Evolutionary conservation across 1,140 invertebrate genomes (phyloP), one percentile per base, ranked within the genome.

Genomic region (Leptinotarsa texana): DNA sequence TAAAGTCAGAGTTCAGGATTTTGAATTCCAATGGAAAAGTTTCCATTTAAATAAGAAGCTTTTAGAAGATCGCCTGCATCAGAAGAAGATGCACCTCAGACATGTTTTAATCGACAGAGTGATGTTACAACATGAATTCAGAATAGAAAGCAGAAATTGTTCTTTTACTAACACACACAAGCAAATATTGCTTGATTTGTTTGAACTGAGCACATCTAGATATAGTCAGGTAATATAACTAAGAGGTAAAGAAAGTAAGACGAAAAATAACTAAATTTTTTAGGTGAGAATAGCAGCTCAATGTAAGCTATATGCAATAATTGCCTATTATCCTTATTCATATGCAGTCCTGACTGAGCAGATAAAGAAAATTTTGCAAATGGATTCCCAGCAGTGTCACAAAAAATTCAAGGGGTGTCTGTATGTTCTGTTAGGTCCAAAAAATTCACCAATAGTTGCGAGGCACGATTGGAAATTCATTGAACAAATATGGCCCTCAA

Each of bases 351-450:
- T 94, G 13, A 78, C 91, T 17, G 87, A 90, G 13, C 82, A 88
- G 57, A 83, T 95, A 18, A 81, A 92, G 4, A 84, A 90, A 47
- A 88, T 89, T 73, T 84, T 95, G 8, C 78, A 84, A 18, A 86
- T 87, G 63, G 89, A 92, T 84, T 87, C 89, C 1, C 87, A 88
- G 57, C 82, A 86, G 67, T 83, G 91, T 80, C 91, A 93, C 83
- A 92, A 95, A 79, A 88, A 90, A 63, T 92, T 94, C 75, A 95
- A 96, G 87, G 95, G 95, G 48, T 89, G 91, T 11, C 84, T 98
- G 18, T 94, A 93, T 84, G 87, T 96, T 24, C 84, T 98, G 22
- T 82, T 93, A 18, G 92, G 92, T 4, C 89, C 89, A 0, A 91
- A 91, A 80, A 84, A 85, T 27, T 86, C 86, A 0, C 90, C 91